A percentile compares a stretch with the other conserved stretches of the same genome.
phyloP scores from a whole-genome alignment of 30 jellyfish, hydroid and myxozoan species.

The Aurelia sp. region DNA sequence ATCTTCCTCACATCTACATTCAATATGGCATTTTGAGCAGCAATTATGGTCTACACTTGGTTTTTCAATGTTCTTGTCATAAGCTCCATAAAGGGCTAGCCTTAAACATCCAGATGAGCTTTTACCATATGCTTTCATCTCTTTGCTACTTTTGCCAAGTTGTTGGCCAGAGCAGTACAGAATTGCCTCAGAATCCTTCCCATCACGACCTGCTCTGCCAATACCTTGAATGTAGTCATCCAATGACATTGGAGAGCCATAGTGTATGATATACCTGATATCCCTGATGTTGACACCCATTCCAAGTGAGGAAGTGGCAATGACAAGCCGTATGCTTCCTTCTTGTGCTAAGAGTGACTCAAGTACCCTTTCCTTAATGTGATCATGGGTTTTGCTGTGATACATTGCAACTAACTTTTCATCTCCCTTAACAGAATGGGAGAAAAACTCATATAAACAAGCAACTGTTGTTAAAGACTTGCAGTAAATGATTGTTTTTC shows the following conservation, averaged over 20 bases:
- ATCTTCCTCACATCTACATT: not conserved
- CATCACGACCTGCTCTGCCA: conserved; percentile 15
- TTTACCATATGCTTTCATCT: conserved; percentile 19
- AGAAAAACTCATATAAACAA: too few species aligned
- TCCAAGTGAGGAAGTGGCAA: conserved; percentile 24
- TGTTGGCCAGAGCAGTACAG: conserved; percentile 20
- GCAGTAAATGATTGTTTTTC: not conserved
- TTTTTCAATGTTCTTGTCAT: conserved; percentile 11
- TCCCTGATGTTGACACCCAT: conserved; percentile 19
- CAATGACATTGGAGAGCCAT: not conserved
- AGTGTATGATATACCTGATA: conserved; percentile 2
- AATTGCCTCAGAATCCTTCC: conserved; percentile 11
- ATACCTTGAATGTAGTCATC: not conserved
- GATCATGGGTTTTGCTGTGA: conserved; percentile 10
- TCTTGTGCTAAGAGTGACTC: conserved; percentile 7
- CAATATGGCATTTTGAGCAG: conserved; percentile 2
- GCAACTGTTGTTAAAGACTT: conserved; percentile 1
- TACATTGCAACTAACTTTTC: not conserved
- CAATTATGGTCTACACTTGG: conserved; percentile 6
- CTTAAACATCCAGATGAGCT: not conserved
- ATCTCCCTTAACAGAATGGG: too few species aligned
- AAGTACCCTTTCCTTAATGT: conserved; percentile 14
- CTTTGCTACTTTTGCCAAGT: conserved; percentile 15
- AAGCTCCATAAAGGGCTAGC: conserved; percentile 2
- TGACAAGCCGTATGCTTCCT: conserved; percentile 14